phyloP scores from a whole-genome alignment of 2,888 invertebrate species.

The Myopa tessellatipennis region DNA sequence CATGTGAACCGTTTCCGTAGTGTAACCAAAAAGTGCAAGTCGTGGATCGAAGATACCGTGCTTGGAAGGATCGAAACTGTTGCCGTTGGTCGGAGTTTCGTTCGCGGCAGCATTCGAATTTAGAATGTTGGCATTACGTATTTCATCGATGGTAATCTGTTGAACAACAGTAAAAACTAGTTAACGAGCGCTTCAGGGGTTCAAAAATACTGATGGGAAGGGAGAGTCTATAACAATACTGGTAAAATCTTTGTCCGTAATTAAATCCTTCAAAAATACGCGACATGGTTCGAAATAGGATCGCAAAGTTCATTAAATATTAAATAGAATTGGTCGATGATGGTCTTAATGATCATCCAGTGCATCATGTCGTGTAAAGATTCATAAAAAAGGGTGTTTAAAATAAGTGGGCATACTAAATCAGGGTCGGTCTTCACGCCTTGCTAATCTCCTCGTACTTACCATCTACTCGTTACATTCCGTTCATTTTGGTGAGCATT shows the following conservation, averaged over 20 bases:
- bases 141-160: constrained; percentile 85
- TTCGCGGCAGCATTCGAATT: constrained; percentile 51
- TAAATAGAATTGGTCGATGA: no score
- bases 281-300: no score
- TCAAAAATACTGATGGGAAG: no score
- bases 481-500: constrained; percentile 34
- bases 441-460: constrained; percentile 29
- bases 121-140: constrained; percentile 74
- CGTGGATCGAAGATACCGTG: constrained; percentile 81
- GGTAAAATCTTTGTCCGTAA: no score
- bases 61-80: constrained; percentile 63
- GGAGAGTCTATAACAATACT: no score
- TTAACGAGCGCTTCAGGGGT: no score
- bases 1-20: constrained; percentile 94
- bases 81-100: constrained; percentile 47
- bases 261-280: no score
- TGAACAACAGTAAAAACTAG: not conserved
- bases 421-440: not conserved
- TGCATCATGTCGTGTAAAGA: no score
- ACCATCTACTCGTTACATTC: constrained; percentile 41
- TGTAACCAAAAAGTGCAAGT: constrained; percentile 91
- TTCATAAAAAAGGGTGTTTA: not conserved
- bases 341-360: no score
- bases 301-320: no score
- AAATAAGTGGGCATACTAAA: not conserved